These are phyloP conservation scores for Suricata suricatta DNA, from an alignment of 2,113 vertebrate species.

Conservation along the genomic window DNA sequence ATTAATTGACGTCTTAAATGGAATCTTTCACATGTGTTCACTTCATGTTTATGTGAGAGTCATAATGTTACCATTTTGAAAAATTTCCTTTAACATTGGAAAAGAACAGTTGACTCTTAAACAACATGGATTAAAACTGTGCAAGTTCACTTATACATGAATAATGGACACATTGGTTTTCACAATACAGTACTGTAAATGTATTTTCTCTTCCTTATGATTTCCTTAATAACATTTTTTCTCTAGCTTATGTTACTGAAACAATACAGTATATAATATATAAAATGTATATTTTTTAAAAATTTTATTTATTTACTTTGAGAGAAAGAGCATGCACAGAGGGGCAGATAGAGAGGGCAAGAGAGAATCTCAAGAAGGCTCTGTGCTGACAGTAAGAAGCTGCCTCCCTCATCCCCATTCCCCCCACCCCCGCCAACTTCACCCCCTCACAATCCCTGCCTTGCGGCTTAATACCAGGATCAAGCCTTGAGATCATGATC, in stretches of 20 bases:
- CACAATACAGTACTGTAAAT: neutral
- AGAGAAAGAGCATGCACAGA: too few relatives aligned
- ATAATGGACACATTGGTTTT: neutral
- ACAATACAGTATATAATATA: neutral
- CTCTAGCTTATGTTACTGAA: neutral
- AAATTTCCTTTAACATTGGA: neutral
- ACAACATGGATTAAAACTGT: neutral
- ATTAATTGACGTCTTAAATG: neutral
- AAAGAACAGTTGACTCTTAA: neutral
- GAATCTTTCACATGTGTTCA: neutral
- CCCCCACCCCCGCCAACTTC: too few relatives aligned
- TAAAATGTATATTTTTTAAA: neutral
- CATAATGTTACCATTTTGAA: neutral
- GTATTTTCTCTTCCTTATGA: neutral
- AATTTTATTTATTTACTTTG: too few relatives aligned
- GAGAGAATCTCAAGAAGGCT: too few relatives aligned
- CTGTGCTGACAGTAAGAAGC: too few relatives aligned
- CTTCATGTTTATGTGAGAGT: neutral
- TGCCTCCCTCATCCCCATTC: fast-evolving
- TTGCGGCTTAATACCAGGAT: too few relatives aligned
- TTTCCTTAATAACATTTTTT: neutral
- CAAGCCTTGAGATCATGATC: too few relatives aligned
- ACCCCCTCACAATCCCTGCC: too few relatives aligned
- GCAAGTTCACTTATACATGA: neutral
- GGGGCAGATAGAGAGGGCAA: too few relatives aligned